A percentile compares a stretch with the other conserved stretches of the same genome.
Evolutionary conservation across 2,888 invertebrate genomes (phyloP).

Genomic region (Cantharis nigra): DNA sequence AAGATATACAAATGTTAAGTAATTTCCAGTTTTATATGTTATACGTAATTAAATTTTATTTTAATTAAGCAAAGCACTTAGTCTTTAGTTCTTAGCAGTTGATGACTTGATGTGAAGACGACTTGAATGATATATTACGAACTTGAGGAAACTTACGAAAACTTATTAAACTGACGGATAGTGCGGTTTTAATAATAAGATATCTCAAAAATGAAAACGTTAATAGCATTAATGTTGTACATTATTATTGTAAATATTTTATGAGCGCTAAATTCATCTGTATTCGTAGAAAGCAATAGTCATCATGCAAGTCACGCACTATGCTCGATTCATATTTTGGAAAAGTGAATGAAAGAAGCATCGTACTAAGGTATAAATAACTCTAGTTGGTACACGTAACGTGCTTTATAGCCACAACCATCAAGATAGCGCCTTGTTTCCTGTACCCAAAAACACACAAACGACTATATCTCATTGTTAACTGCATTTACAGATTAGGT

Average conservation of each 20-base stretch:
- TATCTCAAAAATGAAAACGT: too few species aligned
- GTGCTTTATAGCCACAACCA: conserved; percentile 36
- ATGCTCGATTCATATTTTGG: conserved; percentile 47
- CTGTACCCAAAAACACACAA: conserved; percentile 29
- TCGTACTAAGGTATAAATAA: conserved; percentile 40
- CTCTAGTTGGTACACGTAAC: conserved; percentile 38
- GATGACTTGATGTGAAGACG: not conserved
- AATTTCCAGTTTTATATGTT: not conserved
- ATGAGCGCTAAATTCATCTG: conserved; percentile 23
- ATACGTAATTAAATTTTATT: not conserved
- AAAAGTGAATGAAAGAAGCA: conserved; percentile 49
- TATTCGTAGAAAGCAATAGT: conserved; percentile 27
- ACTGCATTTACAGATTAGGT: not conserved
- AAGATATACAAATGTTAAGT: not conserved
- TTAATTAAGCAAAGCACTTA: not conserved
- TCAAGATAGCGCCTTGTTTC: conserved; percentile 36
- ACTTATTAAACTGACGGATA: not conserved
- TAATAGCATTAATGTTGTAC: not conserved
- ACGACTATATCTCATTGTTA: conserved; percentile 15
- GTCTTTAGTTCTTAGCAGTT: not conserved
- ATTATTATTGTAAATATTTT: conserved; percentile 2
- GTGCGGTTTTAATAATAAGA: too few species aligned
- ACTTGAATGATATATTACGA: not conserved
- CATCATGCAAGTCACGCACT: conserved; percentile 26
- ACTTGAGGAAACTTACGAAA: not conserved